A percentile compares a stretch with the other conserved stretches of the same genome.
phyloP scores from a whole-genome alignment of 1,140 invertebrate species.

The Ceratosolen solmsi region DNA sequence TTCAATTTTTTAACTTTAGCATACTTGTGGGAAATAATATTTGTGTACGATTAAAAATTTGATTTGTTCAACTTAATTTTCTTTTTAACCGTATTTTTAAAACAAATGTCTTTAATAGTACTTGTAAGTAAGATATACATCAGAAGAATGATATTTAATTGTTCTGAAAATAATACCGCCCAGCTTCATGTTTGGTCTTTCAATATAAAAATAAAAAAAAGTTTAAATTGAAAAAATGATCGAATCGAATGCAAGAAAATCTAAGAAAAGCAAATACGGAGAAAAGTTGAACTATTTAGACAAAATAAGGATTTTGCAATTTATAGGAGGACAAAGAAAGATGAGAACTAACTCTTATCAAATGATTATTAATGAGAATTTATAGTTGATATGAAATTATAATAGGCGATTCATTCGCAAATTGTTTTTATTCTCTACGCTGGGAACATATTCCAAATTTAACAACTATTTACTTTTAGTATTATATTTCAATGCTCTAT shows the following conservation, averaged over 20 bases:
- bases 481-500: background rate
- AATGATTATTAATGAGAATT: constrained; percentile 9
- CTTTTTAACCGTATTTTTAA: background rate
- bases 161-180: constrained; percentile 7
- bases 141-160: too few relatives aligned
- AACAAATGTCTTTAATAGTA: too few relatives aligned
- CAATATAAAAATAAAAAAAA: background rate
- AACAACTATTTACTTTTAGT: background rate
- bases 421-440: background rate
- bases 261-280: background rate
- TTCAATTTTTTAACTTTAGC: too few relatives aligned
- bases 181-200: background rate
- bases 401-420: background rate
- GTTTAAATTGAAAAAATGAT: background rate
- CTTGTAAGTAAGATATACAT: too few relatives aligned
- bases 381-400: constrained; percentile 32
- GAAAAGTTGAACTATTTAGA: constrained; percentile 11
- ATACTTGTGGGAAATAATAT: too few relatives aligned
- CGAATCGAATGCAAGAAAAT: background rate
- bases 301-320: background rate
- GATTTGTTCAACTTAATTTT: too few relatives aligned
- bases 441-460: constrained; percentile 20
- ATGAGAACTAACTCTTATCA: constrained; percentile 4
- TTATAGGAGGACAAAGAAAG: background rate
- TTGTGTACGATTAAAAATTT: too few relatives aligned